phyloP scores from a whole-genome alignment of 2,888 invertebrate species.

The Caenorhabditis sinica region DNA sequence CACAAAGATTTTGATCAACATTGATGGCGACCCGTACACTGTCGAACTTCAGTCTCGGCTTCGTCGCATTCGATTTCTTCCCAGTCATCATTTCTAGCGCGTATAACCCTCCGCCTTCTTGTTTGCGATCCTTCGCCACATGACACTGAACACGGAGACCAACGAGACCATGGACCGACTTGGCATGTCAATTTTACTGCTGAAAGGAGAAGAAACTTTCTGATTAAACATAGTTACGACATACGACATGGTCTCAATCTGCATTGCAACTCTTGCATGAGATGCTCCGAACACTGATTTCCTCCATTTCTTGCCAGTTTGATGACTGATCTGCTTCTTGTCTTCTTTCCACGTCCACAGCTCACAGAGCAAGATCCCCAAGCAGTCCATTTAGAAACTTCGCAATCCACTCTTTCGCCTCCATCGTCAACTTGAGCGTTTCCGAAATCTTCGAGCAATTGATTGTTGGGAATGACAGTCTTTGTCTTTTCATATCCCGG shows the following conservation, averaged over 20 bases:
- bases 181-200: constrained; percentile 83
- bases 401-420: constrained; percentile 86
- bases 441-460: constrained; percentile 79
- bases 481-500: constrained; percentile 79
- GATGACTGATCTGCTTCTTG: constrained; percentile 79
- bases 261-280: constrained; percentile 82
- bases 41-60: constrained; percentile 65
- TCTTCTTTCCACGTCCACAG: constrained; percentile 90
- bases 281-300: constrained; percentile 81
- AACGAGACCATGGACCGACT: constrained; percentile 85
- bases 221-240: constrained; percentile 37
- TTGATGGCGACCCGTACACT: constrained; percentile 58
- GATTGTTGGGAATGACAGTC: constrained; percentile 81
- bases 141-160: constrained; percentile 85
- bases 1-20: constrained; percentile 35
- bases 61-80: constrained; percentile 69
- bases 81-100: constrained; percentile 71
- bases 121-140: constrained; percentile 88
- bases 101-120: constrained; percentile 84
- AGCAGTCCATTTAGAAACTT: constrained; percentile 88
- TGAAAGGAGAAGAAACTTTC: constrained; percentile 26
- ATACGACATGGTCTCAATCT: constrained; percentile 82
- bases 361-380: constrained; percentile 91
- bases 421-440: constrained; percentile 76
- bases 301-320: constrained; percentile 82